Evolutionary conservation across 30 jellyfish, hydroid and myxozoan species (phyloP), one percentile per base, ranked within the genome.

Genomic region (Aurelia sp.): DNA sequence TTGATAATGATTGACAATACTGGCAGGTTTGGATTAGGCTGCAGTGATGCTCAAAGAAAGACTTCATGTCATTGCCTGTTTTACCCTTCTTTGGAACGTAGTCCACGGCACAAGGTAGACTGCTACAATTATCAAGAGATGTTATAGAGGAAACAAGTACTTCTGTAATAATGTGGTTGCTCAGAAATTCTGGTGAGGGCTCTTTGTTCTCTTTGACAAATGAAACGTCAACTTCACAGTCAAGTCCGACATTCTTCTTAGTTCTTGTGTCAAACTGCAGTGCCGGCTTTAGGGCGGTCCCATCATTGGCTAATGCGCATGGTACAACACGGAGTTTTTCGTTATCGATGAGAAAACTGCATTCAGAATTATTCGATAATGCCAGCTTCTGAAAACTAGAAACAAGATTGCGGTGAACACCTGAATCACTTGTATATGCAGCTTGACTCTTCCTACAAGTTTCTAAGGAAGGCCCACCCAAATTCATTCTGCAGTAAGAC

Each of bases 201-300:
- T 33, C 66, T 30, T 15, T 23, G 65, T 70, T 70, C 22, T 33
- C 81, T 70, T 20, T 70, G 20, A 70, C 70, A 70, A 17, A 70
- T 11, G 62, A 13, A n/a, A 16, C 62, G 37, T 33, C 70, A 16
- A 44, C 81, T 70, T 33, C 66, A 44, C 20, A 30, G 81, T 70
- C 81, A 63, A 74, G 76, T 27, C 2, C 2, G 33, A 27, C 33
- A 27, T 76, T 76, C 62, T 17, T 20, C 15, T 76, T 76, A 11
- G 37, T 58, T 58, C 82, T 60, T 76, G 31, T 58, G 50, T 55
- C 87, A 37, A 53, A 76, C 59, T 76, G 79, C 15, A 76, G 15
- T 8, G 78, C 55, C 18, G 87, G 87, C 57, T 76, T 76, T 10
- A 76, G 33, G 15, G 87, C 87, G 12, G 87, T 58, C 18, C 87